phyloP scores from a whole-genome alignment of 2,888 invertebrate genomes.

The Tipula lateralis region DNA sequence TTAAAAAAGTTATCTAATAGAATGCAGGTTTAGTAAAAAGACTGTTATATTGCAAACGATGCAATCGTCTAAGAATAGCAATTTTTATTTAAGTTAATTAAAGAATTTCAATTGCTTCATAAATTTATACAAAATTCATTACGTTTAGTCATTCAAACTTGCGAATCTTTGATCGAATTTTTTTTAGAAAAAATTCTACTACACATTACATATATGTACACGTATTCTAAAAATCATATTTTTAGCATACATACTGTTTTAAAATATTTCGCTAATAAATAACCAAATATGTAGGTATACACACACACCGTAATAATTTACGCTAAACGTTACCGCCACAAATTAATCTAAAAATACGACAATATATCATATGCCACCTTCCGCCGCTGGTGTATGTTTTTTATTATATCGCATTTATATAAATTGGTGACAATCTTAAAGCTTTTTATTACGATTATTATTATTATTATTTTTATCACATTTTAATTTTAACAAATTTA shows the following conservation, averaged over 20 bases:
- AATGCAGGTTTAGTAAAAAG: too few species aligned
- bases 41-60: too few species aligned
- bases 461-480: slow-evolving; percentile 11
- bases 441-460: slow-evolving; percentile 11
- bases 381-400: neutral
- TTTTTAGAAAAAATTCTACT: too few species aligned
- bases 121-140: too few species aligned
- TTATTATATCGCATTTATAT: neutral
- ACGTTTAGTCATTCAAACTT: too few species aligned
- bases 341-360: slow-evolving; percentile 11
- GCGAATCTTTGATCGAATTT: too few species aligned
- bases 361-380: neutral
- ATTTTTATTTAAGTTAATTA: too few species aligned
- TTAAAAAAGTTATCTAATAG: too few species aligned
- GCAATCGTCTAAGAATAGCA: too few species aligned
- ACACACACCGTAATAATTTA: neutral
- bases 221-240: neutral
- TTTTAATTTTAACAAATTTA: slow-evolving; percentile 19
- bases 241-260: neutral
- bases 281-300: neutral
- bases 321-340: neutral
- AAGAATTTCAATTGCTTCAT: too few species aligned
- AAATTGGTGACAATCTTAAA: slow-evolving; percentile 19
- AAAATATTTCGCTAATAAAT: neutral
- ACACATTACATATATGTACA: too few species aligned